phyloP scores from a whole-genome alignment of 1,140 invertebrate species.

The Phymastichus coffea region DNA sequence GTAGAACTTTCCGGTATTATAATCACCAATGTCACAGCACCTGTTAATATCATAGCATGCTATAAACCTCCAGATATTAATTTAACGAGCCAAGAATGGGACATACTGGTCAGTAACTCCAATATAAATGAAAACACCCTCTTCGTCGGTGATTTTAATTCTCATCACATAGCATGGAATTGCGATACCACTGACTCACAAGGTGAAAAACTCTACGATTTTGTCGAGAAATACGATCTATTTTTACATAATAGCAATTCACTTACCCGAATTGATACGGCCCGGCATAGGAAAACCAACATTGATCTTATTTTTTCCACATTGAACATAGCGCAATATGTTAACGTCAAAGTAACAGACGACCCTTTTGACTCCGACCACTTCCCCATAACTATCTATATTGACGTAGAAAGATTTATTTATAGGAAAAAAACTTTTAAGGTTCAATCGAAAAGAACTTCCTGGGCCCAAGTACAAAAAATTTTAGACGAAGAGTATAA shows the following conservation, averaged over 20 bases:
- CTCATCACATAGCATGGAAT: too few relatives aligned
- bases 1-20: neutral
- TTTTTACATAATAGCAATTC: too few relatives aligned
- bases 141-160: neutral
- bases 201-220: neutral
- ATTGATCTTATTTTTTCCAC: conserved; percentile 28
- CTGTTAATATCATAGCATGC: neutral
- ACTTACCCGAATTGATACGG: neutral
- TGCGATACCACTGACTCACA: neutral
- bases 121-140: too few relatives aligned
- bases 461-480: too few relatives aligned
- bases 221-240: neutral
- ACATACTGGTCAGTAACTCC: too few relatives aligned
- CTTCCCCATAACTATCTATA: conserved; percentile 36
- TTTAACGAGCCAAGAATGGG: neutral
- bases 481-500: too few relatives aligned
- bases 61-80: neutral
- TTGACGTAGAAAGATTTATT: conserved; percentile 28
- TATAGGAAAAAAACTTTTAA: conserved; percentile 15
- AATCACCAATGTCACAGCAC: neutral
- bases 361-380: conserved; percentile 41
- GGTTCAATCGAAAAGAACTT: too few relatives aligned
- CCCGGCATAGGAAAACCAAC: neutral
- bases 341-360: conserved; percentile 35
- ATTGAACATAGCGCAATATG: conserved; percentile 28